phyloP scores from a whole-genome alignment of 2,797 vertebrate species.

The Craterocephalus amniculus region DNA sequence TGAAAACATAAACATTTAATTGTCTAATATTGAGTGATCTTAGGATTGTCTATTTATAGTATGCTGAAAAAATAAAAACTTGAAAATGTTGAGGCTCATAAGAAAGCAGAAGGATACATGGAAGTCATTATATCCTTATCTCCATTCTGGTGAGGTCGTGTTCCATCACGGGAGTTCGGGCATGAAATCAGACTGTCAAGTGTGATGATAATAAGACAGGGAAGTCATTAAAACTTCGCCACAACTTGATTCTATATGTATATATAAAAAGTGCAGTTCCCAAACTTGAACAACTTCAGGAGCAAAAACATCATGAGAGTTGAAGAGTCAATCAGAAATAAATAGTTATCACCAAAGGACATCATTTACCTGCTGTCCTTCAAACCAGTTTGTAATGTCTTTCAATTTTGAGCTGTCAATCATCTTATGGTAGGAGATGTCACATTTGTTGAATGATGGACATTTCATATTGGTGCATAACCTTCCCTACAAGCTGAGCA shows the following conservation, averaged over 20 bases:
- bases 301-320: conserved; percentile 32
- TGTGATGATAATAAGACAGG: conserved; percentile 29
- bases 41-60: not conserved
- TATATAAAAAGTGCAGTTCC: conserved; percentile 28
- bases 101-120: conserved; percentile 1
- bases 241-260: conserved; percentile 3
- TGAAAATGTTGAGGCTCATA: not conserved
- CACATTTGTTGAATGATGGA: conserved; percentile 58
- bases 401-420: conserved; percentile 67
- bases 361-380: conserved; percentile 62
- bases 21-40: not conserved
- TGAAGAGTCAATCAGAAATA: conserved; percentile 24
- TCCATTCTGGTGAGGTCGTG: not conserved
- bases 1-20: not conserved
- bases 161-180: conserved; percentile 5
- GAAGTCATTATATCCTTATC: conserved; percentile 4
- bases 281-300: conserved; percentile 29
- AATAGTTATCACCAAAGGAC: conserved; percentile 30
- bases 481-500: conserved; percentile 27
- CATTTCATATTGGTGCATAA: conserved; percentile 35
- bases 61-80: not conserved
- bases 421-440: conserved; percentile 49
- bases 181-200: conserved; percentile 25
- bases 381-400: conserved; percentile 56
- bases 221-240: conserved; percentile 44